Base-by-base conservation (phyloP, 1,140 invertebrate species). In the Ooceraea biroi region DNA sequence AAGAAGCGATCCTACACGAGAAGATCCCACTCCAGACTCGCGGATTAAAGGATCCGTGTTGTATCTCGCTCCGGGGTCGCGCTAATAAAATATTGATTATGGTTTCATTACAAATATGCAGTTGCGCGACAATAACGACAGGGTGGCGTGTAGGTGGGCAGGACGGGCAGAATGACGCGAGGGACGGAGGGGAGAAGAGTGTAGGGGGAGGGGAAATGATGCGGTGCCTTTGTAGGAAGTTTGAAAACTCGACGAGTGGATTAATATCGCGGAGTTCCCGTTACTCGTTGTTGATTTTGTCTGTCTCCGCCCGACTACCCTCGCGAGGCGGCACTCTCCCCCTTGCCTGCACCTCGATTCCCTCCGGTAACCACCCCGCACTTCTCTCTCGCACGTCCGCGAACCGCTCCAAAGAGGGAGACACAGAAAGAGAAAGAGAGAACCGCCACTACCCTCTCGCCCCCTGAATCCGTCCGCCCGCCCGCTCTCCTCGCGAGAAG, bases 241-340 rank as follows among this genome's bases (percentile, higher is more conserved):
- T 94, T 94, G 94, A 94, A 94, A 94, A 94, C 94, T 94, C 94
- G 92, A 92, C 93, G 93, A 94, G 94, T 94, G 94, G 93, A 94
- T 94, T 94, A 94, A 94, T 94, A 94, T 94, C 93, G 92, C 92
- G 90, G 93, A 93, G 93, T 94, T 94, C 93, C 94, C 93, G 93
- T 94, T 94, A 94, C 93, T 94, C 93, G 91, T 94, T 94, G 93
- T 94, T 94, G 93, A 94, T 94, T 94, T 94, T 94, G 93, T 93
- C 94, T 94, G 93, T 92, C 93, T 93, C 92, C 86, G 82, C 86
- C 90, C 84, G 87, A 84, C 83, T 90, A 91, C 83, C 90, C 91
- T 85, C 76, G 74, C 82, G 87, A 87, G 76, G 72, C 87, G 65
- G 63, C 83, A 84, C 36, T 36, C 36, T 36, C 36, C 36, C 36